Evolutionary conservation across 2,888 invertebrate genomes (phyloP).

Genomic region (Pherbina coryleti): DNA sequence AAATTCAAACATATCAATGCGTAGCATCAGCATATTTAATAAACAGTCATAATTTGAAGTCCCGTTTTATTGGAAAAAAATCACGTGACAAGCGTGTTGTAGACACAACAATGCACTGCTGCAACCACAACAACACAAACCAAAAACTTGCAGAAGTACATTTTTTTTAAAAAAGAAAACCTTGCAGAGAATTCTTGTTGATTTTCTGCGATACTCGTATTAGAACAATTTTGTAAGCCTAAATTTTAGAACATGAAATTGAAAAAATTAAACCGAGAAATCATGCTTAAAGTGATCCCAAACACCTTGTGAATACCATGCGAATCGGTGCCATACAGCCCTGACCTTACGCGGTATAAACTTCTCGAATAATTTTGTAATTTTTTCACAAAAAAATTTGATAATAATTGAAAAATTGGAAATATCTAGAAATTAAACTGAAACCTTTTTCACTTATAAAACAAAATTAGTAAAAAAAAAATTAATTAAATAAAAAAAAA

Average conservation of each 20-base stretch:
- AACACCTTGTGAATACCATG: not conserved
- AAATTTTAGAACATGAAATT: not conserved
- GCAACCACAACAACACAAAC: too few species aligned
- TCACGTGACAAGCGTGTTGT: too few species aligned
- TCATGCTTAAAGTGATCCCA: not conserved
- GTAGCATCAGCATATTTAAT: too few species aligned
- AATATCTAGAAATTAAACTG: conserved; percentile 21
- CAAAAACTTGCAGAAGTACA: too few species aligned
- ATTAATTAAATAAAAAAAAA: not conserved
- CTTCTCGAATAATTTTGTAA: conserved; percentile 11
- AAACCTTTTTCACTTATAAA: conserved; percentile 21
- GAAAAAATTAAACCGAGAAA: not conserved
- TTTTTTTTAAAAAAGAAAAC: too few species aligned
- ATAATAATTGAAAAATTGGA: conserved; percentile 14
- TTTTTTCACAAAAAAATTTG: conserved; percentile 30
- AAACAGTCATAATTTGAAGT: too few species aligned
- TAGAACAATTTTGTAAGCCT: conserved; percentile 6
- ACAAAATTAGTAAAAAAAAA: not conserved
- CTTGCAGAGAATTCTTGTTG: not conserved
- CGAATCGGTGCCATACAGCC: not conserved
- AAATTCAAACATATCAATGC: too few species aligned
- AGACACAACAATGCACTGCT: too few species aligned
- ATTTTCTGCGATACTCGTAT: not conserved
- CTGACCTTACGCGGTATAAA: not conserved
- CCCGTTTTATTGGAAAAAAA: too few species aligned